These are phyloP conservation scores for Leuciscus idus DNA, from an alignment of 2,113 vertebrate genomes.

Conservation along the genomic window DNA sequence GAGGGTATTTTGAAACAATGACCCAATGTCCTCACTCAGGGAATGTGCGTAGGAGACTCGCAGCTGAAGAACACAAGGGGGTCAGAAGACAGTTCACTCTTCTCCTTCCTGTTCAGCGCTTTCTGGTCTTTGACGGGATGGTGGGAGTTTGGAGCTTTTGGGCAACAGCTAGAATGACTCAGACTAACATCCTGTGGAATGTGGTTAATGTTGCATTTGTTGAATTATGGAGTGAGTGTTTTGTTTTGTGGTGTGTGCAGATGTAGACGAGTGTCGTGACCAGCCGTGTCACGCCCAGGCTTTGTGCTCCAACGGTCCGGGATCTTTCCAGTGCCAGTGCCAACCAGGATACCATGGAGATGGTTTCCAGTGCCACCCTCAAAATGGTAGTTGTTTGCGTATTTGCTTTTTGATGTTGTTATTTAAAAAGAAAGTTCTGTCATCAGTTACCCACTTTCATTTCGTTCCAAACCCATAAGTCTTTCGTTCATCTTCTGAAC, in stretches of 20 bases:
- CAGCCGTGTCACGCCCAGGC: slow-evolving; percentile 81
- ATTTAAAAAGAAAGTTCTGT: background rate
- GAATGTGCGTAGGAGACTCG: slow-evolving; percentile 60
- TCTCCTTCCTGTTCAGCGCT: background rate
- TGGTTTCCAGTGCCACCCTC: slow-evolving; percentile 81
- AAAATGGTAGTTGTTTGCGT: slow-evolving; percentile 68
- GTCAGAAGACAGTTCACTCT: slow-evolving; percentile 44
- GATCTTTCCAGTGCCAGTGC: slow-evolving; percentile 88
- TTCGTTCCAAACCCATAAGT: background rate
- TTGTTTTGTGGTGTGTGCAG: slow-evolving; percentile 56
- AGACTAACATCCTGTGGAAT: background rate
- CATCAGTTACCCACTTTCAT: background rate
- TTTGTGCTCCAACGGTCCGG: slow-evolving; percentile 79
- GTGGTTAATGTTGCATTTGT: slow-evolving; percentile 34
- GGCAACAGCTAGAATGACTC: background rate
- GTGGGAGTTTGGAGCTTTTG: background rate
- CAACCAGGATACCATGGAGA: slow-evolving; percentile 79
- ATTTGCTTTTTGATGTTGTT: background rate
- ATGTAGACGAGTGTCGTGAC: slow-evolving; percentile 83
- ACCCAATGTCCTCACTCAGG: slow-evolving; percentile 56
- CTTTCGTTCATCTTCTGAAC: too few species aligned
- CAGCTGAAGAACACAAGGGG: slow-evolving; percentile 49
- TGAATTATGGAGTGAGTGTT: background rate
- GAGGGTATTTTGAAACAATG: slow-evolving; percentile 56
- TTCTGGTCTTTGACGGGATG: background rate